Evolutionary conservation across 1,140 invertebrate species (phyloP).

Genomic region (Leptopilina boulardi): DNA sequence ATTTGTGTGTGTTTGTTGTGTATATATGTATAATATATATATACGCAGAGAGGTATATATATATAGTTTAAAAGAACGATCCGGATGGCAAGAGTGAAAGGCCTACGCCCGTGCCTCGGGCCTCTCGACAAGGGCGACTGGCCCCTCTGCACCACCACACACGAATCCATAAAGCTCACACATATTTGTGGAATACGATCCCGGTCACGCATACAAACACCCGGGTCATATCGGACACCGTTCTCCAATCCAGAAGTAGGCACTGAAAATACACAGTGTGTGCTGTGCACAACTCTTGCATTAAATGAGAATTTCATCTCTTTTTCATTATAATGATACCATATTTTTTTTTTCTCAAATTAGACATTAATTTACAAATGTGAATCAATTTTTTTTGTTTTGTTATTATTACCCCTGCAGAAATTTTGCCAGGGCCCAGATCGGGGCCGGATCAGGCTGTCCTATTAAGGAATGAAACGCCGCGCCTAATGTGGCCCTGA

Average conservation of each 20-base stretch:
- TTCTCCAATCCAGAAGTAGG: conserved; percentile 38
- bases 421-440: too few species aligned
- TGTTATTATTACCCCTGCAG: too few species aligned
- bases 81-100: conserved; percentile 77
- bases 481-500: too few species aligned
- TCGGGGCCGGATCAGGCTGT: too few species aligned
- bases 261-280: not conserved
- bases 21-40: not conserved
- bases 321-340: not conserved
- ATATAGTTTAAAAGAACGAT: conserved; percentile 54
- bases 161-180: not conserved
- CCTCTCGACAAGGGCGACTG: conserved; percentile 74
- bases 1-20: not conserved
- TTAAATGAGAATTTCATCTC: conserved; percentile 15
- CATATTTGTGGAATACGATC: not conserved
- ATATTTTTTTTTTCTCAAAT: not conserved
- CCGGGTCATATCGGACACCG: conserved; percentile 19
- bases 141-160: conserved; percentile 60
- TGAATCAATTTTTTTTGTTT: too few species aligned
- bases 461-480: too few species aligned
- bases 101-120: conserved; percentile 76
- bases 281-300: conserved; percentile 9
- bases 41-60: conserved; percentile 48
- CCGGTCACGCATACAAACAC: conserved; percentile 27
- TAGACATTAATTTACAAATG: not conserved